These are phyloP conservation scores for Seladonia tumulorum DNA, from an alignment of 2,888 invertebrate species.

Conservation along the genomic window DNA sequence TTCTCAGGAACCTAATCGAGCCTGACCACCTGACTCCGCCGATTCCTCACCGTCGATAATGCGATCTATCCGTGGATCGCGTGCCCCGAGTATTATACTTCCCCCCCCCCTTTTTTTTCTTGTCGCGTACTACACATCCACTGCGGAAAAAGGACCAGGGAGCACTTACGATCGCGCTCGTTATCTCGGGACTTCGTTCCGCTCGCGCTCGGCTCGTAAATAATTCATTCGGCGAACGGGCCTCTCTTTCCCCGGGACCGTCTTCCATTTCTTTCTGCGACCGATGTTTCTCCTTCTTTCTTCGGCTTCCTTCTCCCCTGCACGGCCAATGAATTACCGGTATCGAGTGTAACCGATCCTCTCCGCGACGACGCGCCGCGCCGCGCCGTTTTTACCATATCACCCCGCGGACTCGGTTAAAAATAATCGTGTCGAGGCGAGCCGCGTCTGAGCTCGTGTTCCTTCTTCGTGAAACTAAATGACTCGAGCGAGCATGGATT, in stretches of 20 bases:
- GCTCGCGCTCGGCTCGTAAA: constrained; percentile 49
- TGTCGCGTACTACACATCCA: neutral
- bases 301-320: neutral
- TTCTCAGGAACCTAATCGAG: too few species aligned
- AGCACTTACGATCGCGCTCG: constrained; percentile 52
- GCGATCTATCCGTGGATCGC: constrained; percentile 22
- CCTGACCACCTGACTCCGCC: constrained; percentile 21
- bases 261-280: constrained; percentile 15
- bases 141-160: constrained; percentile 17
- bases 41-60: constrained; percentile 22
- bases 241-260: constrained; percentile 40
- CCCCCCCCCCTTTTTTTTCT: too few species aligned
- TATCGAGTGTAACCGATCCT: constrained; percentile 12
- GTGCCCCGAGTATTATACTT: too few species aligned
- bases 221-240: constrained; percentile 49
- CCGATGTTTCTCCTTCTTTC: neutral
- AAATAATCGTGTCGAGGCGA: constrained; percentile 42
- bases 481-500: constrained; percentile 21
- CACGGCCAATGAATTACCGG: constrained; percentile 38
- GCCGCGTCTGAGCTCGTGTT: neutral
- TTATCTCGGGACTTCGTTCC: constrained; percentile 48
- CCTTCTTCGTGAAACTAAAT: neutral
- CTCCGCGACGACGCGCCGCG: neutral
- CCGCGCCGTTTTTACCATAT: constrained; percentile 26
- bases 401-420: constrained; percentile 23